Base-by-base conservation (phyloP, 2,113 vertebrate genomes). In the Pluvialis apricaria region DNA sequence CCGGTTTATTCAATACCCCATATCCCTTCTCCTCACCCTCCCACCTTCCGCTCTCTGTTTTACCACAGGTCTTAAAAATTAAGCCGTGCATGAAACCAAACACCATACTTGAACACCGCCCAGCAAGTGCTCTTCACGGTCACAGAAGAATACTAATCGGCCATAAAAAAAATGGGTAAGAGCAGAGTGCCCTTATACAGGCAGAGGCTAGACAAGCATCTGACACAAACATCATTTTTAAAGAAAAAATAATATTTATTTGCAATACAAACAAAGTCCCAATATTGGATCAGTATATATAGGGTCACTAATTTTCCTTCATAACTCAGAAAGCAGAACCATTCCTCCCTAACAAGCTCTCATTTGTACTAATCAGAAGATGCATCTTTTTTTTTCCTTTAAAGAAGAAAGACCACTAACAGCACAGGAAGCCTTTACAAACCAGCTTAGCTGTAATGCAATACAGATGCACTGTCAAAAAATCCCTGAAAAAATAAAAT, bases 201-300 rank as follows among this genome's bases (percentile, higher is more conserved):
- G 83, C 69, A 82, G 68, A 97, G 47, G 72, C 94, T 84, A 95
- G 86, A 90, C 91, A 95, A 95, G 82, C 62, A 83, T 97, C 47
- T 92, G 94, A 97, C 85, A 96, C 91, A 95, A 88, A 96, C 90
- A 96, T 97, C 62, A 83, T 76, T 97, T 92, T 97, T 99, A 99
- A 99, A 99, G 98, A 99, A 99, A 99, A 99, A 99, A 99, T 99
- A 99, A 99, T 99, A 99, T 99, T 99, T 99, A 99, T 99, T 99
- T 99, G 99, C 98, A 97, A 99, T 99, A 99, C 99, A 99, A 99
- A 99, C 99, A 99, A 98, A 98, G 98, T 99, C 98, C 99, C 98
- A 98, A 99, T 98, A 99, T 98, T 98, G 98, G 98, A 98, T 99
- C 97, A 98, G 98, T 93, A 90, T 94, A 98, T 97, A 98, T 98